Percentiles rank a stretch among this genome's conserved stretches.
Evolutionary conservation across 2,888 invertebrate species (phyloP).

Genomic region (Acanthococcus lagerstroemiae): DNA sequence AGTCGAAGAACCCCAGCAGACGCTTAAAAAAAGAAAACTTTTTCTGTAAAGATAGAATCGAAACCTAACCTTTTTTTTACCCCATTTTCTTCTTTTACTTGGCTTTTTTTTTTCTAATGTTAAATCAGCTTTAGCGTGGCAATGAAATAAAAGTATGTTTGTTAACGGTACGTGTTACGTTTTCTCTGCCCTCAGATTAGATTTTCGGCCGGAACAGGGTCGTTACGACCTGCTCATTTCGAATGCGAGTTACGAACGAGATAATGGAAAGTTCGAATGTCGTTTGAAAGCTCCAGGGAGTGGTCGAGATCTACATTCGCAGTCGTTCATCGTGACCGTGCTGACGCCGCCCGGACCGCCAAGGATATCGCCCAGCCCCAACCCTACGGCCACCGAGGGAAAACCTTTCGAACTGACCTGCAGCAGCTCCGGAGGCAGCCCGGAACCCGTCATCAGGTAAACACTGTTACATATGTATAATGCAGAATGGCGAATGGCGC

Average conservation of each 20-base stretch:
- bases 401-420: conserved; percentile 64
- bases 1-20: too few relatives aligned
- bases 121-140: not conserved
- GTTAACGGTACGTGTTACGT: too few relatives aligned
- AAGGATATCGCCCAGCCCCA: conserved; percentile 60
- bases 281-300: conserved; percentile 73
- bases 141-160: not conserved
- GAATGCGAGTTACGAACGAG: conserved; percentile 79
- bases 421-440: conserved; percentile 78
- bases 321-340: conserved; percentile 62
- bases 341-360: conserved; percentile 75
- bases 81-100: conserved; percentile 10
- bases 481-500: too few relatives aligned
- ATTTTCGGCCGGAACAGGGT: conserved; percentile 67
- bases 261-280: conserved; percentile 87
- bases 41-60: too few relatives aligned
- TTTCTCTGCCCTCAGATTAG: conserved; percentile 50
- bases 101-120: too few relatives aligned
- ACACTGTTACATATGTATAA: too few relatives aligned
- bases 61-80: too few relatives aligned
- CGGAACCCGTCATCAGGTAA: conserved; percentile 74
- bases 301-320: conserved; percentile 71
- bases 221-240: conserved; percentile 80
- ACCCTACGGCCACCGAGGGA: conserved; percentile 72
- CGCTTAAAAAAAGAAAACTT: too few relatives aligned